Percentiles rank a stretch among this genome's conserved stretches.
Conservation (phyloP, 2,113 vertebrate genomes). For the Zingel zingel region DNA sequence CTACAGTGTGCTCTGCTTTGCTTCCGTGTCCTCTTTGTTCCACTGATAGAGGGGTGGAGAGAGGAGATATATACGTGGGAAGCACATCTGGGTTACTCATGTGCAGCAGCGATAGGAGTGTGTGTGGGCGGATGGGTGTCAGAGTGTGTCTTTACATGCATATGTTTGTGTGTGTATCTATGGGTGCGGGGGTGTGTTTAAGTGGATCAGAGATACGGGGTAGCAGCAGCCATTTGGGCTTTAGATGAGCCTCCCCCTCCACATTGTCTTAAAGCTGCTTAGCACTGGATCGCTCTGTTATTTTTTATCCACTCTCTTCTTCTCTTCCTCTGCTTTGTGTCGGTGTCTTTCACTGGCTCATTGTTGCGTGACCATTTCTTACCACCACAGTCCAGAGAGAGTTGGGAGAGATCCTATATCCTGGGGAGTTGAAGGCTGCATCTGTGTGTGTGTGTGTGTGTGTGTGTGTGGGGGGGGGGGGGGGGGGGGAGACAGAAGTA, state of each 20-base stretch:
- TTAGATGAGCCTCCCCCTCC: slow-evolving; percentile 42
- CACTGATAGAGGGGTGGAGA: slow-evolving; percentile 26
- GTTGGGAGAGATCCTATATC: slow-evolving; percentile 7
- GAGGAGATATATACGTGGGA: slow-evolving; percentile 60
- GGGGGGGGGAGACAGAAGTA: not conserved
- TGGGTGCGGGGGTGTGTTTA: slow-evolving; percentile 41
- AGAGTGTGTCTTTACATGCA: slow-evolving; percentile 29
- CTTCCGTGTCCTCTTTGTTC: slow-evolving; percentile 19
- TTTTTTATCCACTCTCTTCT: not conserved
- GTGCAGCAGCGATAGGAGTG: slow-evolving; percentile 57
- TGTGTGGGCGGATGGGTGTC: slow-evolving; percentile 47
- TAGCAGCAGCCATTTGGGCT: slow-evolving; percentile 50
- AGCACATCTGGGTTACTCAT: slow-evolving; percentile 72
- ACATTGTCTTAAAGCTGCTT: slow-evolving; percentile 66
- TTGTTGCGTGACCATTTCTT: slow-evolving; percentile 52
- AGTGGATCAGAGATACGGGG: slow-evolving; percentile 50
- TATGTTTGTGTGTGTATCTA: not conserved
- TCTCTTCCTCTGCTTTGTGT: slow-evolving; percentile 4
- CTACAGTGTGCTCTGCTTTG: slow-evolving; percentile 4
- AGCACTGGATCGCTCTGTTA: slow-evolving; percentile 32
- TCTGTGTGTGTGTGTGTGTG: not conserved
- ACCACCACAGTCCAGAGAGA: slow-evolving; percentile 23
- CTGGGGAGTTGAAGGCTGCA: slow-evolving; percentile 10
- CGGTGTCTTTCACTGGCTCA: slow-evolving; percentile 34
- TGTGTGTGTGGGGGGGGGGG: not conserved